Conservation (phyloP, 2,888 invertebrate species). For the Sphecodes monilicornis region DNA sequence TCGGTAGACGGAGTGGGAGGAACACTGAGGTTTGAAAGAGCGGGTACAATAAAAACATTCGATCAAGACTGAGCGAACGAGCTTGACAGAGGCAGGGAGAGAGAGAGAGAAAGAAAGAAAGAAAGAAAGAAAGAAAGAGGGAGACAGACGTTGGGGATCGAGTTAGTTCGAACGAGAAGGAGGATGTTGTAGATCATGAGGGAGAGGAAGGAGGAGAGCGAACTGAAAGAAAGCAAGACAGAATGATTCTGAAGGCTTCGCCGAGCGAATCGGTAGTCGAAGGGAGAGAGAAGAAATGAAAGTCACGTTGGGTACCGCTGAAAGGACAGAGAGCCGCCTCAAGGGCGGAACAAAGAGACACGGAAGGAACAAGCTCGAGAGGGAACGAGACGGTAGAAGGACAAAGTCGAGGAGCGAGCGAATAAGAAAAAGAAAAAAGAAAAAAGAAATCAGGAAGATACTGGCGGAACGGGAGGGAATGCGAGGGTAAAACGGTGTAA, state of each 20-base stretch:
- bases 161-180: neutral
- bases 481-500: slow-evolving; percentile 21
- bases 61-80: slow-evolving; percentile 15
- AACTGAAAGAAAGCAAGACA: slow-evolving; percentile 17
- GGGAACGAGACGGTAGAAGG: neutral
- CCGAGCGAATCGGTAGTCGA: slow-evolving; percentile 34
- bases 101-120: neutral
- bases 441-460: slow-evolving; percentile 22
- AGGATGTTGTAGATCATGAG: slow-evolving; percentile 27
- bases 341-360: slow-evolving; percentile 48
- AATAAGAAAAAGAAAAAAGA: slow-evolving; percentile 13
- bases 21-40: slow-evolving; percentile 47
- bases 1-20: slow-evolving; percentile 39
- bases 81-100: neutral
- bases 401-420: neutral
- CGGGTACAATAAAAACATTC: slow-evolving; percentile 50
- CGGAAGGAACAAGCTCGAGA: slow-evolving; percentile 11
- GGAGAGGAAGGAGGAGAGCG: slow-evolving; percentile 11
- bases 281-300: slow-evolving; percentile 34
- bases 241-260: slow-evolving; percentile 47
- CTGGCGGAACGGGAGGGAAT: slow-evolving; percentile 9
- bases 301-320: slow-evolving; percentile 44
- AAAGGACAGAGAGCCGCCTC: slow-evolving; percentile 45
- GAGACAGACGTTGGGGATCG: slow-evolving; percentile 11
- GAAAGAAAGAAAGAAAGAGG: neutral